Evolutionary conservation across 2,113 vertebrate species (phyloP), one percentile per base, ranked within the genome.

Genomic region (Eubucco bourcierii): DNA sequence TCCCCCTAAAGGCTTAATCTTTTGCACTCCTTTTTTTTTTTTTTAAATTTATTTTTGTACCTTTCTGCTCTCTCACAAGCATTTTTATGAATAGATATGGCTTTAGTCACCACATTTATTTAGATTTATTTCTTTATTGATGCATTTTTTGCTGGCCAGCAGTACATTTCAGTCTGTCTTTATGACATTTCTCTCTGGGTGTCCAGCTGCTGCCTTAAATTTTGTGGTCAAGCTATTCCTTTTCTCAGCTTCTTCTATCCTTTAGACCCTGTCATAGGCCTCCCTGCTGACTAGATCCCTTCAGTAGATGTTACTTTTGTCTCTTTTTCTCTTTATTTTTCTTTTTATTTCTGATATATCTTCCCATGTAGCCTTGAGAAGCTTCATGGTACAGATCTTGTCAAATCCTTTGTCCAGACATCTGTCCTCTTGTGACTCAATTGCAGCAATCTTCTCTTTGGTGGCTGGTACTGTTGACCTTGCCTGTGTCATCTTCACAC

Each of bases 401-500:
- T 65, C 59, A 79, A 52, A 90, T 34, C 46, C 79, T 41, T 78
- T 68, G 61, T 80, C 20, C 47, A n/a, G 64, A 44, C 53, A 9
- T 56, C 31, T 41, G 16, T 90, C 50, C 67, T 63, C 41, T 27
- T 24, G 41, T 70, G 67, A 28, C 64, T 82, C 1, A 1, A 1
- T 7, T 52, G 60, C 74, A 63, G 55, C n/a, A 75, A 1, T 79
- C 66, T 55, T 67, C 23, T 60, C 2, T 65, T n/a, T 47, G 34
- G 80, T 88, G 37, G 64, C 73, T 55, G 15, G 46, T 37, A 12
- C 72, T 77, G 55, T 41, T 0, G 59, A 65, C 89, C 84, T 92
- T 87, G 90, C n/a, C 73, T 66, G 67, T 84, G 87, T 83, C 87
- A 47, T 80, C 92, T 80, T 85, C 86, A 64, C 56, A 59, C 29